Percentiles rank a stretch among this genome's conserved stretches.
These are phyloP conservation scores for Nudaria mundana DNA, from an alignment of 2,888 invertebrate genomes.

Conservation along the genomic window DNA sequence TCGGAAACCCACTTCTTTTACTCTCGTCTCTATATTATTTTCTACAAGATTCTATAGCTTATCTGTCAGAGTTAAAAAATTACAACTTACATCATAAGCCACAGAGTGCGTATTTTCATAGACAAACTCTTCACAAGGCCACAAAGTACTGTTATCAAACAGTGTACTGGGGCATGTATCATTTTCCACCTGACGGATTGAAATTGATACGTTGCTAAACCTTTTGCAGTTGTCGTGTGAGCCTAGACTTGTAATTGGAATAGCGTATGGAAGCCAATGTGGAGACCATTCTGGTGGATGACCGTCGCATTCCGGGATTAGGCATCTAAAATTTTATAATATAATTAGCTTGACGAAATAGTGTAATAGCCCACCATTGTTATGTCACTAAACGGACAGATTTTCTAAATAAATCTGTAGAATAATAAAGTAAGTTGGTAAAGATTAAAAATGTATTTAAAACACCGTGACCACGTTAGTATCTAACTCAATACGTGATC, in stretches of 20 bases:
- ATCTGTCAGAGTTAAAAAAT: neutral
- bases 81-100: slow-evolving; percentile 60
- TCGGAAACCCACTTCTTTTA: too few relatives aligned
- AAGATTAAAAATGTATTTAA: too few relatives aligned
- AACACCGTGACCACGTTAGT: too few relatives aligned
- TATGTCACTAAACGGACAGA: too few relatives aligned
- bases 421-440: too few relatives aligned
- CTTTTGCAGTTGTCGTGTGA: slow-evolving; percentile 69
- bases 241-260: slow-evolving; percentile 48
- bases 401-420: too few relatives aligned
- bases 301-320: slow-evolving; percentile 53
- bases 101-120: slow-evolving; percentile 56
- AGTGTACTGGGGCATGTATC: slow-evolving; percentile 46
- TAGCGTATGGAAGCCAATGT: slow-evolving; percentile 68
- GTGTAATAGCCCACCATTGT: too few relatives aligned
- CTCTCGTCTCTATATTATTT: too few relatives aligned
- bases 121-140: slow-evolving; percentile 47
- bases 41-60: neutral
- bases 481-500: too few relatives aligned
- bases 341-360: too few relatives aligned
- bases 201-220: slow-evolving; percentile 36
- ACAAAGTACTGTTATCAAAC: slow-evolving; percentile 39
- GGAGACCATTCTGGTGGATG: slow-evolving; percentile 46
- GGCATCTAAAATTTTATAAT: slow-evolving; percentile 47
- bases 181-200: slow-evolving; percentile 6